Percentiles rank a stretch among this genome's conserved stretches.
phyloP scores from a whole-genome alignment of 2,888 invertebrate species.

The Podabrus alpinus region DNA sequence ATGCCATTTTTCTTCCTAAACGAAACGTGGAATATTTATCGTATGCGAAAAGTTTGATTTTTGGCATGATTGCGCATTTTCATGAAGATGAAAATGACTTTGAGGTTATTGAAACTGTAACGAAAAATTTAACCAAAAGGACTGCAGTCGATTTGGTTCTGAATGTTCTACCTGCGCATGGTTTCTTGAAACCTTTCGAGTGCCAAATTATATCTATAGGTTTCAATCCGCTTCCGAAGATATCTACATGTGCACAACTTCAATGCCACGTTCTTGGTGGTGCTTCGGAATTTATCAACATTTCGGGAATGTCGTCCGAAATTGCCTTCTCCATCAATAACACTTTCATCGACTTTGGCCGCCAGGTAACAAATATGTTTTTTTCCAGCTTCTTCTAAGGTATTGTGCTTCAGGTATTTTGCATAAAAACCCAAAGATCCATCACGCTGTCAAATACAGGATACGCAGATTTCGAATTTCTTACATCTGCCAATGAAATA shows the following conservation, averaged over 20 bases:
- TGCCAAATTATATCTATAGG: slow-evolving; percentile 57
- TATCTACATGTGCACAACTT: slow-evolving; percentile 55
- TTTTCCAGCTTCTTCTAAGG: not conserved
- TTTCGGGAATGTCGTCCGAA: slow-evolving; percentile 60
- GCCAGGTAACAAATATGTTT: slow-evolving; percentile 44
- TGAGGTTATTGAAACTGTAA: slow-evolving; percentile 42
- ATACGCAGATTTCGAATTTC: slow-evolving; percentile 56
- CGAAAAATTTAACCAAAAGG: not conserved
- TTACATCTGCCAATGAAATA: slow-evolving; percentile 55
- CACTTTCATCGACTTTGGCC: slow-evolving; percentile 51
- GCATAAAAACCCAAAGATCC: slow-evolving; percentile 44
- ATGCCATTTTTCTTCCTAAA: slow-evolving; percentile 17
- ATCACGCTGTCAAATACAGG: slow-evolving; percentile 59
- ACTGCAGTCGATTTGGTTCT: not conserved
- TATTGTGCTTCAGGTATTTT: slow-evolving; percentile 47
- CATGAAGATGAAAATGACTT: slow-evolving; percentile 9
- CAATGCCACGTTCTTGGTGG: slow-evolving; percentile 64
- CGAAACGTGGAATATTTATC: slow-evolving; percentile 25
- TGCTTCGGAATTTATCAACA: slow-evolving; percentile 57
- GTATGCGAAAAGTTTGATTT: slow-evolving; percentile 25
- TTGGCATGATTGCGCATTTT: slow-evolving; percentile 23
- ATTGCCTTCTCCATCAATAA: slow-evolving; percentile 59
- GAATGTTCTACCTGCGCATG: slow-evolving; percentile 56
- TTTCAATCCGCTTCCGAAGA: slow-evolving; percentile 57
- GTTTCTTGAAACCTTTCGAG: slow-evolving; percentile 60